Evolutionary conservation across 2,888 invertebrate species (phyloP), one percentile per base, ranked within the genome.

Genomic region (Caenorhabditis japonica): DNA sequence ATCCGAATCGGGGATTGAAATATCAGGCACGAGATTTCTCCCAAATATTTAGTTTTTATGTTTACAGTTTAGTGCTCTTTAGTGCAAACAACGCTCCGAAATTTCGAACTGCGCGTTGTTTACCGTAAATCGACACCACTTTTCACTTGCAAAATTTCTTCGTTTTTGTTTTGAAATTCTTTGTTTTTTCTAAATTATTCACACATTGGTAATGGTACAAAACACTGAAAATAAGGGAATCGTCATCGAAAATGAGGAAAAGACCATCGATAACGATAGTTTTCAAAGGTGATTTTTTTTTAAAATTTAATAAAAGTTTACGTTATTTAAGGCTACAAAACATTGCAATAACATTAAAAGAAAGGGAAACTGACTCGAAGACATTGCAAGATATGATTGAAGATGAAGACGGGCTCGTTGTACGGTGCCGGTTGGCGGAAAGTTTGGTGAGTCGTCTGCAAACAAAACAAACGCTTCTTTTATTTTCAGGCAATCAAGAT

Each of bases 361-460:
- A 51, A 27, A 56, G 51, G n/a, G 49, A 66, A 51, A 51, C 66
- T 36, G 4, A 66, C 66, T 47, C 49, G 36, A 56, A 36, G 56
- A 43, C 66, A 66, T 66, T 56, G 43, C 34, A 27, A 23, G 66
- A 56, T 3, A 17, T 33, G 10, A 43, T 66, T 3, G 66, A 56
- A 1, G 66, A 66, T 19, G 56, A 66, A 36, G 66, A 66, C 21
- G 66, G 66, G 5, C 34, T 66, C 1, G 25, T 56, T 51, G 66
- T 51, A 23, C 56, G 43, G 17, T 55, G 56, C 34, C 39, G 39
- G 5, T 21, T 23, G 25, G 49, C 66, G 1, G 33, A 58, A 36
- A 27, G 27, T 13, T 43, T 66, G 66, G 66, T 66, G 21, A 21
- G 55, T 25, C 7, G 13, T 49, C 46, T 44, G 34, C 49, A 51